Base-by-base conservation (phyloP, 2,797 vertebrate species). In the Sphenodon punctatus region DNA sequence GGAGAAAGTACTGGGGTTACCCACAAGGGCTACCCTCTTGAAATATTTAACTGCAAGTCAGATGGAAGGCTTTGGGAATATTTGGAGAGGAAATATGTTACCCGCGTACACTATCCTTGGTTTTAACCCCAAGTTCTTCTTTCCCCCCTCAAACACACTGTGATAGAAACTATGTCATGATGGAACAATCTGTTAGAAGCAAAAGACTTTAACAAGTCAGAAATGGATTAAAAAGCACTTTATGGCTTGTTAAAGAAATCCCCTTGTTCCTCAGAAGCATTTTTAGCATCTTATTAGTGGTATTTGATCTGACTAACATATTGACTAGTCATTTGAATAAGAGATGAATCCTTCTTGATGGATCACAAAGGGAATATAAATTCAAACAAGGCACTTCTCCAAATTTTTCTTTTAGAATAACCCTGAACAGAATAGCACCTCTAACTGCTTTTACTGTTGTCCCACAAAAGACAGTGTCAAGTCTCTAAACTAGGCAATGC, bases 191-290 rank as follows among this genome's bases (percentile, higher is more conserved):
- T 90, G 74, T 89, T 84, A 92, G 89, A 93, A 92, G 92, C 76
- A 69, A 91, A 91, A 85, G 85, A 90, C 89, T 84, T 93, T 95
- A 93, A 93, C 93, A 92, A 93, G 91, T 94, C 90, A 94, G 90
- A 95, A 95, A 93, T 92, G 92, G 93, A 95, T 95, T 94, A 93
- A 94, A 95, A 95, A 94, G 80, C 89, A 95, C 90, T 94, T 95
- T 92, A 91, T 94, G 87, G 76, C 88, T 93, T 95, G 90, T 94
- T 96, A 95, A 94, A 93, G 86, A 93, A 94, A 95, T 92, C 92
- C 86, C 79, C 66, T 60, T 84, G 65, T 90, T 93, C 92, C 94
- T 94, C 87, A 88, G 90, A 94, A 93, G 87, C 91, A 88, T 92
- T 95, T 95, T 93, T 92, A 94, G 84, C 89, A 90, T 95, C 92